Conservation (phyloP, 2,888 invertebrate species). For the Tinea semifulvella region DNA sequence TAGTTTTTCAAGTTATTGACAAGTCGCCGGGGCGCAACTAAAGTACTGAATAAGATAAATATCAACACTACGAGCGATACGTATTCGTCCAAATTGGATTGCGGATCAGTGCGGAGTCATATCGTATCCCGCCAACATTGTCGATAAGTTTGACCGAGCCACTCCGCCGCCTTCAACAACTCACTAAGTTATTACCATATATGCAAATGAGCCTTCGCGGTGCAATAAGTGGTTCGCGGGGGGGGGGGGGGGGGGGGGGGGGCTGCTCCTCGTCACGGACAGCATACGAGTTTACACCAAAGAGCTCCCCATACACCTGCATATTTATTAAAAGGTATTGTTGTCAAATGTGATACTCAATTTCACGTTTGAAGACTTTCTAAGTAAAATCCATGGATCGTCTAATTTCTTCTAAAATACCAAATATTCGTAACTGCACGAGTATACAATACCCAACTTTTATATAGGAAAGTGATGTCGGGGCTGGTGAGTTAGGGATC, state of each 20-base stretch:
- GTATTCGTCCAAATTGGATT: slow-evolving; percentile 12
- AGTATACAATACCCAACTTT: too few species aligned
- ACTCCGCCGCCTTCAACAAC: slow-evolving; percentile 16
- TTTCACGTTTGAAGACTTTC: too few species aligned
- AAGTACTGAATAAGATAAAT: slow-evolving; percentile 20
- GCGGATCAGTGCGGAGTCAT: slow-evolving; percentile 6
- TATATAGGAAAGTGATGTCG: not conserved
- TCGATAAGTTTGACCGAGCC: not conserved
- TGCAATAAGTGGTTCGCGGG: slow-evolving; percentile 33
- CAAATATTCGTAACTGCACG: too few species aligned
- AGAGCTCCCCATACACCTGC: too few species aligned
- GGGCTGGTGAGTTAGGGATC: slow-evolving; percentile 51
- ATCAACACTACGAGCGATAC: slow-evolving; percentile 11
- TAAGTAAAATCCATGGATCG: too few species aligned
- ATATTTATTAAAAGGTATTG: too few species aligned
- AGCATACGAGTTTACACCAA: too few species aligned
- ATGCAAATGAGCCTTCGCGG: slow-evolving; percentile 38
- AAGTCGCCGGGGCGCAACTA: slow-evolving; percentile 36
- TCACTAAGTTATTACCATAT: slow-evolving; percentile 29
- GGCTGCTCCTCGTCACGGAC: slow-evolving; percentile 1
- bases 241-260: slow-evolving; percentile 23
- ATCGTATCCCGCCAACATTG: not conserved
- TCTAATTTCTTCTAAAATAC: too few species aligned
- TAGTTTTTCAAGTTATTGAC: slow-evolving; percentile 59
- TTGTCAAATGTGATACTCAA: too few species aligned